phyloP scores from a whole-genome alignment of 1,140 invertebrate genomes.

The Neoseiulus cucumeris region DNA sequence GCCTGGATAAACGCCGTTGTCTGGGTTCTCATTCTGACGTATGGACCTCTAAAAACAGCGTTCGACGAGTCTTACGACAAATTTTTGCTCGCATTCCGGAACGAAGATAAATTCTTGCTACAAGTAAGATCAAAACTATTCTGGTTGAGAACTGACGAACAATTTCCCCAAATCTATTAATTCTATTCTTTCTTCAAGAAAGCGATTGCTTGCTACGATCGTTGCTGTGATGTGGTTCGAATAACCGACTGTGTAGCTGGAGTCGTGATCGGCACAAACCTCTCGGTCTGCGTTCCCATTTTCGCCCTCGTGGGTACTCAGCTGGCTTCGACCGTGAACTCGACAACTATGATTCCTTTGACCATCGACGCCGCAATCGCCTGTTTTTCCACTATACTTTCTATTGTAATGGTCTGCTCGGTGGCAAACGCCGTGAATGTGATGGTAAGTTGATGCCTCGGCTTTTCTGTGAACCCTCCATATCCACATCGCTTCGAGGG shows the following conservation, averaged over 20 bases:
- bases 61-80: not conserved
- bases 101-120: not conserved
- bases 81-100: not conserved
- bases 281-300: not conserved
- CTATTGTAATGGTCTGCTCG: not conserved
- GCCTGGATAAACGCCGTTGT: not conserved
- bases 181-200: too few species aligned
- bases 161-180: too few species aligned
- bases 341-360: too few species aligned
- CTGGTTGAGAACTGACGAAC: too few species aligned
- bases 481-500: too few species aligned
- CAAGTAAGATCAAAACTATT: too few species aligned
- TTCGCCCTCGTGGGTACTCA: not conserved
- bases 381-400: too few species aligned
- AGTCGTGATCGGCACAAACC: not conserved
- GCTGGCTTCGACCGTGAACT: not conserved
- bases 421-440: not conserved
- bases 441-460: not conserved
- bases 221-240: not conserved
- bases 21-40: not conserved
- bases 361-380: not conserved
- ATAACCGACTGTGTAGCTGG: not conserved
- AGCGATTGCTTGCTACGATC: too few species aligned
- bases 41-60: not conserved
- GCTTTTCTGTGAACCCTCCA: too few species aligned